phyloP scores from a whole-genome alignment of 2,888 invertebrate species.

The Exocentrus adspersus region DNA sequence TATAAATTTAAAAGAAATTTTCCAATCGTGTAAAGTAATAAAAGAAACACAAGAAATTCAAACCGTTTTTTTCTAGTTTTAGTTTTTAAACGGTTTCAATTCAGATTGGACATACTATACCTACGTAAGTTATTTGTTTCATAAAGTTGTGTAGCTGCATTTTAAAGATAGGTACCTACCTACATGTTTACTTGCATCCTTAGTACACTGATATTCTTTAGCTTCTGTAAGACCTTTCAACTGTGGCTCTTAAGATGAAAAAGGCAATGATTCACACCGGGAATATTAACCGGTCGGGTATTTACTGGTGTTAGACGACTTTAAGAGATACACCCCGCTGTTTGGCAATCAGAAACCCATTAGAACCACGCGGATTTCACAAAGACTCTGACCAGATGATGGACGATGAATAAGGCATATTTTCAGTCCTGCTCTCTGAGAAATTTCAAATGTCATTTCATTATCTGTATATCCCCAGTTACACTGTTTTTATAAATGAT shows the following conservation, averaged over 20 bases:
- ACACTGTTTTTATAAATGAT: neutral
- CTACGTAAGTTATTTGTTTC: no score
- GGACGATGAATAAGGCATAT: constrained; percentile 50
- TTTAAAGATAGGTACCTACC: no score
- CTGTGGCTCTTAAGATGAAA: no score
- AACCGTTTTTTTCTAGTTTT: no score
- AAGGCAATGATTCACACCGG: constrained; percentile 20
- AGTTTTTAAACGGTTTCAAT: no score
- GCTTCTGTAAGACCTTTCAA: constrained; percentile 19
- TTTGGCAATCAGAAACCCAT: constrained; percentile 61
- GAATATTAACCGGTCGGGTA: constrained; percentile 23
- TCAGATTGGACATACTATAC: no score
- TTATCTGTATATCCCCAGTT: constrained; percentile 12
- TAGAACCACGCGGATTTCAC: constrained; percentile 57
- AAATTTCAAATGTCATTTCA: constrained; percentile 25
- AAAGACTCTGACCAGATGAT: constrained; percentile 55
- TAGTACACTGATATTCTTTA: no score
- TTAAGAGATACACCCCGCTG: constrained; percentile 51
- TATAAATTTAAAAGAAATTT: no score
- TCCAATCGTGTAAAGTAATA: no score
- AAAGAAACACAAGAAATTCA: no score
- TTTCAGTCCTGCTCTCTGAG: constrained; percentile 22
- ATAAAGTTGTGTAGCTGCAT: no score
- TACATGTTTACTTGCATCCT: no score
- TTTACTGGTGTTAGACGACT: constrained; percentile 25